Evolutionary conservation across 2,113 vertebrate species (phyloP), one percentile per base, ranked within the genome.

Genomic region (Macheiramphus alcinus): DNA sequence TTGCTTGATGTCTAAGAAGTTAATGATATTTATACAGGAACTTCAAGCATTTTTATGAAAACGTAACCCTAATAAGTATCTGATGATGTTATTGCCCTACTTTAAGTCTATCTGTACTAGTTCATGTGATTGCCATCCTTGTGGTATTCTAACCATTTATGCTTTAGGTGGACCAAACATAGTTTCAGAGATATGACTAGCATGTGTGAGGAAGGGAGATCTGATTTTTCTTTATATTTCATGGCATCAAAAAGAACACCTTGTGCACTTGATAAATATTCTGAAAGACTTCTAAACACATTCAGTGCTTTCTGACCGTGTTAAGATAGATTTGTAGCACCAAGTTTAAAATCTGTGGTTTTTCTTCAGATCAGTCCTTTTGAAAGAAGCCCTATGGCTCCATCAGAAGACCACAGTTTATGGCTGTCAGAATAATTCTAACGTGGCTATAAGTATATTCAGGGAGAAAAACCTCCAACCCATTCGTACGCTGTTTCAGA

Each of bases 371-470:
- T 74, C 0, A 0, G 4, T 89, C 43, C 45, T 87, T 79, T n/a
- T 42, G 48, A 22, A 61, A 78, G 52, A 59, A 42, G 27, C 42
- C 38, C 48, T 21, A 0, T 8, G 20, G 25, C 23, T 78, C 27
- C 18, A 31, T 36, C 36, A 68, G 47, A 56, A 86, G 43, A 56
- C 16, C 1, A 0, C 18, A 36, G 17, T 0, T 67, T 40, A 10
- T 79, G 43, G 55, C 52, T 1, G 0, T 56, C 83, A 78, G 88
- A 75, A 32, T 72, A 56, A 40, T 65, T 94, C 21, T 68, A 52
- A 61, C 0, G 0, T n/a, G 68, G 6, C 48, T 87, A 2, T 40
- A 40, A 63, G 31, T 42, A 38, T 0, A 0, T n/a, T 67, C 26
- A 52, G 29, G 47, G 40, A 72, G 80, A 72, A 84, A 65, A 93